Conservation (phyloP, 2,888 invertebrate genomes). For the Theretra japonica region DNA sequence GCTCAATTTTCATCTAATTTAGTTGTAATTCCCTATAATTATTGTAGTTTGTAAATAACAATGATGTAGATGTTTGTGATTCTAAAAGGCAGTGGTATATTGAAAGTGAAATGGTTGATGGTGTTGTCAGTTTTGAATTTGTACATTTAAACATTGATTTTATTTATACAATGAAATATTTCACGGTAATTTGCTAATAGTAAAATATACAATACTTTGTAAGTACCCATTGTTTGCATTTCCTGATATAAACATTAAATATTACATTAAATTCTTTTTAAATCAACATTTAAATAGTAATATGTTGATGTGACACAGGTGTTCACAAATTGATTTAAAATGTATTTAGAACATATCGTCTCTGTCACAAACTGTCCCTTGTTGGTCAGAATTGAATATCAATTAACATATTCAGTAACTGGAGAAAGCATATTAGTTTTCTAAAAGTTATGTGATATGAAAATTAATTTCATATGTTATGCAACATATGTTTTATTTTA, state of each 20-base stretch:
- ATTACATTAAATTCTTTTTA: neutral
- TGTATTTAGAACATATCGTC: neutral
- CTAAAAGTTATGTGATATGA: conserved; percentile 12
- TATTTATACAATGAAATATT: too few species aligned
- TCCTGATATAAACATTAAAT: neutral
- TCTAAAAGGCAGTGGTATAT: too few species aligned
- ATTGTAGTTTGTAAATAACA: too few species aligned
- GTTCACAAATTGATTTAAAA: neutral
- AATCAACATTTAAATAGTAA: neutral
- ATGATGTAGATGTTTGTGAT: too few species aligned
- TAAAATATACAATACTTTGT: neutral
- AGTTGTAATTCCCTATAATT: too few species aligned
- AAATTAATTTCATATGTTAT: conserved; percentile 1
- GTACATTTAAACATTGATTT: too few species aligned
- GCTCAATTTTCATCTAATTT: too few species aligned
- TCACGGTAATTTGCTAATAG: too few species aligned
- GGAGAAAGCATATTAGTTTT: conserved; percentile 20
- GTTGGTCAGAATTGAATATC: neutral
- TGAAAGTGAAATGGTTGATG: too few species aligned
- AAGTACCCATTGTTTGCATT: neutral
- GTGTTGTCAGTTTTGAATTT: too few species aligned
- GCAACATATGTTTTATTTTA: neutral
- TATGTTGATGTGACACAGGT: neutral
- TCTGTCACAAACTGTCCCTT: neutral
- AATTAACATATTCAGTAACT: conserved; percentile 15